phyloP scores from a whole-genome alignment of 2,888 invertebrate species.

The Cephus pygmeus region DNA sequence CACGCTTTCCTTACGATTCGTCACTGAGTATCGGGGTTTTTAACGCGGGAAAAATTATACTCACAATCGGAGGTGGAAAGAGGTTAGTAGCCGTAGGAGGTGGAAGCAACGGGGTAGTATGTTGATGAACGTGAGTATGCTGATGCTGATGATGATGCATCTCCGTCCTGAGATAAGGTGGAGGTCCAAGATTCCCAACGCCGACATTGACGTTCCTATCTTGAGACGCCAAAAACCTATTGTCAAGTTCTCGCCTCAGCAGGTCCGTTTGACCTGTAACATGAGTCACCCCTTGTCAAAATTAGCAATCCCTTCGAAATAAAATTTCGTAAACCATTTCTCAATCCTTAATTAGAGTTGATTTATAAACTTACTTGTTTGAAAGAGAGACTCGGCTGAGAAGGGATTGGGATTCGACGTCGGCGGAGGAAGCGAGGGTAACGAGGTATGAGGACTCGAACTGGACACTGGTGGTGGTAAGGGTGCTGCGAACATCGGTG shows the following conservation, averaged over 20 bases:
- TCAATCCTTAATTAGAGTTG: not conserved
- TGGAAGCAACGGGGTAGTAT: conserved; percentile 77
- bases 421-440: conserved; percentile 62
- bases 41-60: conserved; percentile 48
- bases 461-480: conserved; percentile 68
- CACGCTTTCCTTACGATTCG: conserved; percentile 9
- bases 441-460: conserved; percentile 61
- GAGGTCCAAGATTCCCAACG: conserved; percentile 63
- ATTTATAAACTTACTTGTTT: conserved; percentile 76
- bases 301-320: not conserved
- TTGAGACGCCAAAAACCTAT: conserved; percentile 88
- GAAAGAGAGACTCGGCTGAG: conserved; percentile 88
- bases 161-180: conserved; percentile 81
- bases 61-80: conserved; percentile 76
- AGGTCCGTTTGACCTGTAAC: conserved; percentile 82
- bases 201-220: conserved; percentile 71
- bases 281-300: conserved; percentile 57
- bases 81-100: conserved; percentile 69
- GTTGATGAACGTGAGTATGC: conserved; percentile 91
- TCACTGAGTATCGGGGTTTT: not conserved
- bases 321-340: not conserved
- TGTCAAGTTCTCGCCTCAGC: conserved; percentile 89
- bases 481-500: conserved; percentile 77
- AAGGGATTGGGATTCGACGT: conserved; percentile 82
- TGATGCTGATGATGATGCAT: conserved; percentile 95